These are phyloP conservation scores for Charina bottae DNA, from an alignment of 2,113 vertebrate genomes.

Conservation along the genomic window DNA sequence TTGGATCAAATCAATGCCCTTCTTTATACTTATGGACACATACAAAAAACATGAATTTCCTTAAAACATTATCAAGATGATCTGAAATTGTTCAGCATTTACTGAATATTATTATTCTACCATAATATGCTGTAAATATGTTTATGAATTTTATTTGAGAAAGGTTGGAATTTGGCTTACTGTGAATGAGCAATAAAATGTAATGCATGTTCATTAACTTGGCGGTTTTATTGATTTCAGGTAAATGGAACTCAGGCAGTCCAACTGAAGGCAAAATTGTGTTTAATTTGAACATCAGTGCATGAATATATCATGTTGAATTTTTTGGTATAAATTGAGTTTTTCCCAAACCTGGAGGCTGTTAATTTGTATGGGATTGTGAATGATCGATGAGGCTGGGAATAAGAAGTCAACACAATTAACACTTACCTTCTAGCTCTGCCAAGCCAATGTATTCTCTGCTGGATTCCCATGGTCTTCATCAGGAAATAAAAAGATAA, in stretches of 20 bases:
- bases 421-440: conserved; percentile 56
- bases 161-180: conserved; percentile 56
- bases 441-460: conserved; percentile 26
- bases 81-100: conserved; percentile 66
- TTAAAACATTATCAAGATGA: conserved; percentile 63
- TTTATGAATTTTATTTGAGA: conserved; percentile 56
- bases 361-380: conserved; percentile 53
- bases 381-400: conserved; percentile 19
- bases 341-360: conserved; percentile 58
- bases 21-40: conserved; percentile 56
- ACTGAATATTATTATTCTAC: conserved; percentile 57
- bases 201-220: conserved; percentile 52
- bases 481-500: conserved; percentile 1
- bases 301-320: conserved; percentile 39
- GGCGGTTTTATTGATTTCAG: conserved; percentile 48
- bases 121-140: conserved; percentile 38
- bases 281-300: conserved; percentile 53
- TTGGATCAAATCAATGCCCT: conserved; percentile 52
- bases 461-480: background rate
- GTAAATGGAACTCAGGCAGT: conserved; percentile 51
- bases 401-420: conserved; percentile 42
- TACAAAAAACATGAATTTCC: conserved; percentile 59
- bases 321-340: conserved; percentile 46
- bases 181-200: conserved; percentile 59
- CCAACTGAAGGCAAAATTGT: conserved; percentile 44